A percentile compares a stretch with the other conserved stretches of the same genome.
These are phyloP conservation scores for Hirtodrosophila confusa DNA, from an alignment of 2,888 invertebrate species.

Conservation along the genomic window DNA sequence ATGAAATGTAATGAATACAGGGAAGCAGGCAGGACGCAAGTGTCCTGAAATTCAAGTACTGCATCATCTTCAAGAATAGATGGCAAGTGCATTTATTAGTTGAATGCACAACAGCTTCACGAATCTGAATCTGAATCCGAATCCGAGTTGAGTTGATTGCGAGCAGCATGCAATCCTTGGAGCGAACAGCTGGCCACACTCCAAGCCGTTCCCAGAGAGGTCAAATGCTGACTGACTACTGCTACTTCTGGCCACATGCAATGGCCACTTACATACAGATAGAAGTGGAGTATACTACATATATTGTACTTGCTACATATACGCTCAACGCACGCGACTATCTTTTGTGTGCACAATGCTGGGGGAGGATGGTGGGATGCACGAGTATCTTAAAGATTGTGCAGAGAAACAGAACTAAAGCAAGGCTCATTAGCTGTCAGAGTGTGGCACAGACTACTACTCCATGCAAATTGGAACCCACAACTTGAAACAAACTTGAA, in stretches of 20 bases:
- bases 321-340: conserved; percentile 61
- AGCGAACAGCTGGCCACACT: conserved; percentile 46
- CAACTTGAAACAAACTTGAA: conserved; percentile 14
- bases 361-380: neutral
- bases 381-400: conserved; percentile 41
- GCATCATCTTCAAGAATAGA: conserved; percentile 22
- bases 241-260: conserved; percentile 23
- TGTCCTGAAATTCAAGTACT: conserved; percentile 12
- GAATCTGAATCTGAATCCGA: conserved; percentile 4
- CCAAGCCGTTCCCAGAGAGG: conserved; percentile 27
- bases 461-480: conserved; percentile 39
- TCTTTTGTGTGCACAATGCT: conserved; percentile 27
- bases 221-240: conserved; percentile 1
- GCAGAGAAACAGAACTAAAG: conserved; percentile 2
- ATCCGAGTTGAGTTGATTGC: conserved; percentile 20
- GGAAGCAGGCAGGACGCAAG: neutral
- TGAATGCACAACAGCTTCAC: conserved; percentile 20
- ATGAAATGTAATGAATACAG: too few relatives aligned
- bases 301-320: conserved; percentile 43
- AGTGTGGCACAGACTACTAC: neutral
- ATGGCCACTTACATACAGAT: conserved; percentile 6
- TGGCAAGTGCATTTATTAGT: conserved; percentile 48
- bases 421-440: conserved; percentile 23
- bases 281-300: neutral
- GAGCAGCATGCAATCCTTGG: conserved; percentile 49